Evolutionary conservation across 2,797 vertebrate species (phyloP).

Genomic region (Botia kubotai): DNA sequence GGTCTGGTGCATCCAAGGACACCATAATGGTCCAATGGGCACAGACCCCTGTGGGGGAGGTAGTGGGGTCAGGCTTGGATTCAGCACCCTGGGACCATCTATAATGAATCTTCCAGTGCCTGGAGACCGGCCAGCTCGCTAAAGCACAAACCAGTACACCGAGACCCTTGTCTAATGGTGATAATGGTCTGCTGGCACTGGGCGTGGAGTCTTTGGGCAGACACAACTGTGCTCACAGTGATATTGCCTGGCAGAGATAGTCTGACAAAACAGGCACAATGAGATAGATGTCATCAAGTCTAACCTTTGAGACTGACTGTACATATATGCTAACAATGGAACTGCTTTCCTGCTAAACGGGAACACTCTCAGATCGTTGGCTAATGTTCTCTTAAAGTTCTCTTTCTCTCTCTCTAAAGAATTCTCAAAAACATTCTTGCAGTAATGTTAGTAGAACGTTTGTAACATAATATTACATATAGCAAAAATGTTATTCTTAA

Average conservation of each 20-base stretch:
- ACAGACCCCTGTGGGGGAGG: slow-evolving; percentile 31
- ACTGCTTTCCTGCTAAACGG: no score
- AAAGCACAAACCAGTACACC: slow-evolving; percentile 37
- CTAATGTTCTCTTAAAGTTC: no score
- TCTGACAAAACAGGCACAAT: slow-evolving; percentile 23
- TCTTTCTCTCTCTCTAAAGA: no score
- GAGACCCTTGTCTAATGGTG: slow-evolving; percentile 43
- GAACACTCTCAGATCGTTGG: no score
- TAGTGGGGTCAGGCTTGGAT: slow-evolving; percentile 32
- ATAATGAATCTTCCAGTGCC: slow-evolving; percentile 36
- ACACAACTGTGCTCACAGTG: slow-evolving; percentile 9
- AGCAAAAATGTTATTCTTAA: no score
- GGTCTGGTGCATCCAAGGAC: slow-evolving; percentile 40
- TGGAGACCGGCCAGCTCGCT: slow-evolving; percentile 18
- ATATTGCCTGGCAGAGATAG: slow-evolving; percentile 28
- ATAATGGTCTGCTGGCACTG: slow-evolving; percentile 45
- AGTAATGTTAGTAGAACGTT: no score
- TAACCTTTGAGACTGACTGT: slow-evolving; percentile 17
- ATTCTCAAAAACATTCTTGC: no score
- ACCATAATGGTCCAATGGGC: slow-evolving; percentile 44
- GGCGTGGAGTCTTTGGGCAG: slow-evolving; percentile 13
- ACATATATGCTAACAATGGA: slow-evolving; percentile 6
- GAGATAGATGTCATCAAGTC: slow-evolving; percentile 10
- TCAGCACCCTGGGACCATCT: slow-evolving; percentile 33
- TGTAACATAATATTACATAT: no score